Evolutionary conservation across 2,113 vertebrate genomes (phyloP).

Genomic region (Poecile atricapillus): DNA sequence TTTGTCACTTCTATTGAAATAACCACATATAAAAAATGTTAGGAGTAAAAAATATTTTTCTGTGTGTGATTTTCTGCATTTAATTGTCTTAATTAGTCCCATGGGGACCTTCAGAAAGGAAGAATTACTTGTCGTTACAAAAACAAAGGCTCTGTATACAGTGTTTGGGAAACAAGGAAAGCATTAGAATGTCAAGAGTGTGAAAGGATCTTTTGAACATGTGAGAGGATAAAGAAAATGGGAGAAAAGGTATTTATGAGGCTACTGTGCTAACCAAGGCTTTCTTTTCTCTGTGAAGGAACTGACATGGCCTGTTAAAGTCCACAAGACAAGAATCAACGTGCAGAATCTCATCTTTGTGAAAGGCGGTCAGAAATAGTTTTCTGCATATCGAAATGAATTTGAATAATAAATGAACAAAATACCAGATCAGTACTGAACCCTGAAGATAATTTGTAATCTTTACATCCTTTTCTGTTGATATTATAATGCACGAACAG

Average conservation of each 20-base stretch:
- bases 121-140: neutral
- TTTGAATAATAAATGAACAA: neutral
- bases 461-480: neutral
- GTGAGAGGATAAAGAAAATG: neutral
- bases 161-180: neutral
- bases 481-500: neutral
- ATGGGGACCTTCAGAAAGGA: neutral
- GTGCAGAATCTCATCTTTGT: neutral
- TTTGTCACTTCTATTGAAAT: neutral
- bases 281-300: neutral
- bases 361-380: neutral
- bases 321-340: neutral
- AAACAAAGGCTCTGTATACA: neutral
- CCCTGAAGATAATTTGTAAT: neutral
- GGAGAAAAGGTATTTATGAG: neutral
- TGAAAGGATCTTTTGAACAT: neutral
- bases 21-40: accelerated
- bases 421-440: neutral
- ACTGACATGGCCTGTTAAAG: neutral
- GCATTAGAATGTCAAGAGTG: accelerated
- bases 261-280: neutral
- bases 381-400: neutral
- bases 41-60: neutral
- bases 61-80: neutral
- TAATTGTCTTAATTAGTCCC: neutral